Evolutionary conservation across 2,888 invertebrate genomes (phyloP), one percentile per base, ranked within the genome.

Genomic region (Eupithecia subfuscata): DNA sequence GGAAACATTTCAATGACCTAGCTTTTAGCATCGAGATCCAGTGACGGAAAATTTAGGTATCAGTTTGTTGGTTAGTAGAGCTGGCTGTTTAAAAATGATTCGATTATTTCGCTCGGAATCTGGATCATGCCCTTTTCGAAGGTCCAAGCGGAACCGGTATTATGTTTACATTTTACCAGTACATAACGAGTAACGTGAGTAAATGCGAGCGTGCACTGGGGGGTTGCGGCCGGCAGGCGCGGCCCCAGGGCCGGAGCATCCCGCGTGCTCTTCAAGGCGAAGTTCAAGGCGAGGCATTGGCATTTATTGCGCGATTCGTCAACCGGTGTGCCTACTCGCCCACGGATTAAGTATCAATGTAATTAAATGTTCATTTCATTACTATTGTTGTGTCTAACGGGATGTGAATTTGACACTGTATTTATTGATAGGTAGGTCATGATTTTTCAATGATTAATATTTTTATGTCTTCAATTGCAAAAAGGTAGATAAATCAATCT

Each of bases 241-340:
- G 82, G 84, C 84, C 82, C 84, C 80, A 83, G 84, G 84, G 84
- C 84, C 83, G 87, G 85, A 89, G 87, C 87, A 89, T 88, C 90
- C 87, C 86, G 89, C 89, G 86, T 86, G 88, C 77, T 85, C 75
- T 84, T n/a, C 86, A 87, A 88, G 86, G 86, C 85, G 90, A 93
- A 92, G 95, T 93, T 95, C 95, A 95, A 94, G 95, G 95, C 85
- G 89, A 90, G 88, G 84, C 95, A 86, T 94, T 95, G 95, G 89
- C 94, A 95, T 95, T 95, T 94, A 89, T 87, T 87, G 86, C 85
- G 82, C 86, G 89, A 93, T 94, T 90, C 92, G 92, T 94, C 93
- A 94, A 92, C 82, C 83, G 78, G 83, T 81, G 82, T 84, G 83
- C 71, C 48, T 40, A 40, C 82, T 80, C 86, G 80, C 79, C 80